These are phyloP conservation scores for Tetragnatha versicolor DNA, from an alignment of 1,140 invertebrate genomes.

Conservation along the genomic window DNA sequence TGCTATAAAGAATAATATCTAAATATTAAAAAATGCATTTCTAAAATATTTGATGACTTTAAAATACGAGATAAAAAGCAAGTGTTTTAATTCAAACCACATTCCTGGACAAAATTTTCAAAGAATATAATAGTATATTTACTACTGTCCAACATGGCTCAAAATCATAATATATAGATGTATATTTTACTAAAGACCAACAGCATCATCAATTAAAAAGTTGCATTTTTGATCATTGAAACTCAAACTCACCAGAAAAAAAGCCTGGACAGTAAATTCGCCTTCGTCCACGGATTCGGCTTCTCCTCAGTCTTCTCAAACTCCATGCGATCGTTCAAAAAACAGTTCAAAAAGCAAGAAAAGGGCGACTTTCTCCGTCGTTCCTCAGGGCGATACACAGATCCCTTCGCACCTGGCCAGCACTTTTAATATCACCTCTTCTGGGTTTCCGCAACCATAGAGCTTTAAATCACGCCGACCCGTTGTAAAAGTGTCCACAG, in stretches of 20 bases:
- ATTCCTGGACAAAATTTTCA: neutral
- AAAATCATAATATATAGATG: neutral
- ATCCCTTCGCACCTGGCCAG: too few species aligned
- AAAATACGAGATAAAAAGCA: neutral
- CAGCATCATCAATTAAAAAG: neutral
- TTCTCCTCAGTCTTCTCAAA: constrained; percentile 28
- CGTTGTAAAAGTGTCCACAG: constrained; percentile 35
- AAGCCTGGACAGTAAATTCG: constrained; percentile 35
- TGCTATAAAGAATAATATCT: too few species aligned
- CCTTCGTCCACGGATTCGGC: constrained; percentile 46
- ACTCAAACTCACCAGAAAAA: constrained; percentile 39
- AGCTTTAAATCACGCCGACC: neutral
- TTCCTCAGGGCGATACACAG: too few species aligned
- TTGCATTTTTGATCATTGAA: neutral
- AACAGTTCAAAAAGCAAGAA: too few species aligned
- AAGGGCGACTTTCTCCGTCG: too few species aligned
- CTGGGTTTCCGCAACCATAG: neutral
- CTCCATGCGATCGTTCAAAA: too few species aligned
- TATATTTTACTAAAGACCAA: neutral
- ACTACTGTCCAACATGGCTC: neutral
- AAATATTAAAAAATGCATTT: too few species aligned
- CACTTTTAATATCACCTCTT: constrained; percentile 11
- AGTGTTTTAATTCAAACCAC: neutral
- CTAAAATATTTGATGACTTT: too few species aligned
- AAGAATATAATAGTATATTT: neutral